Evolutionary conservation across 2,113 vertebrate species (phyloP), one percentile per base, ranked within the genome.

Genomic region (Heterotis niloticus): DNA sequence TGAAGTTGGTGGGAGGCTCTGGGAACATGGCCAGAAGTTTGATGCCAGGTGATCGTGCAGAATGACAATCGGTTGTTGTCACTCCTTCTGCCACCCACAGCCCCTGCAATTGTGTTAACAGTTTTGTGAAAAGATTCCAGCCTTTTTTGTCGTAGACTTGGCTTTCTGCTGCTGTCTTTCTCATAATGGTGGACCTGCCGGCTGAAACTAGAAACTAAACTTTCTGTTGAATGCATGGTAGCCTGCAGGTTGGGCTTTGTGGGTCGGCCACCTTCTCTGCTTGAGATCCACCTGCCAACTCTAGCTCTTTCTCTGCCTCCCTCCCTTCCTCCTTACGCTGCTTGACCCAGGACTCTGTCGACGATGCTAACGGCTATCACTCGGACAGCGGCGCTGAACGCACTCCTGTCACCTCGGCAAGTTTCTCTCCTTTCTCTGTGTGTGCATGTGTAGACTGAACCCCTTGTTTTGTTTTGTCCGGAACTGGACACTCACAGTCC

Each of bases 301-400:
- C 52, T 64, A 17, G n/a, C 44, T 66, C 92, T 92, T 93, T 85
- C 83, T 72, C 57, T 81, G 24, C 78, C 81, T 80, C 57, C 64
- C 78, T 87, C 84, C 86, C 91, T 80, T 28, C 23, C 75, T 64
- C n/a, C 83, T 90, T 90, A 85, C 89, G 82, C 87, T 77, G 78
- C 85, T 87, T 91, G 89, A 88, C 90, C 87, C 95, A 96, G 95
- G 96, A 98, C 87, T 87, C 89, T 88, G 88, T 89, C 92, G 96
- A 97, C 84, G 93, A 91, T 84, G 93, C 91, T 88, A 94, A 92
- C 90, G 92, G 92, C 89, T 94, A 91, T 92, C 93, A 93, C 91
- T 93, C 93, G 91, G 94, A 94, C 87, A 92, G 90, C 88, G 94
- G 95, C 88, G 90, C 92, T 90, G 95, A 97, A 85, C 94, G 93